These are phyloP conservation scores for Poecile montanus DNA, from an alignment of 2,797 vertebrate genomes.

Conservation along the genomic window DNA sequence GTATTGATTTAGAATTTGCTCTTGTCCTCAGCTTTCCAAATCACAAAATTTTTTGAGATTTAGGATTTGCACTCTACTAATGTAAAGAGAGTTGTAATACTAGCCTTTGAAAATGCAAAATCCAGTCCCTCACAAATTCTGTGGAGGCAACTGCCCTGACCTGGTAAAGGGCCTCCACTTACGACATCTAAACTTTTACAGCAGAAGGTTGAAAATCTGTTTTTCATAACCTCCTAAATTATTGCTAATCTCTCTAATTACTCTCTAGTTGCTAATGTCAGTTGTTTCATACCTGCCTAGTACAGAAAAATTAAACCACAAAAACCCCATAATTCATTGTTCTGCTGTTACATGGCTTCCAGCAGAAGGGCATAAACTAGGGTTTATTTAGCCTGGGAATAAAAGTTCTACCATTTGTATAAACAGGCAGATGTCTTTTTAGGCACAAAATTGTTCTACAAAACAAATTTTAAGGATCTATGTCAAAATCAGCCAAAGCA, in stretches of 20 bases:
- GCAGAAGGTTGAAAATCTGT: conserved; percentile 19
- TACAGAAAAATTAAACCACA: background rate
- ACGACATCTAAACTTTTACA: background rate
- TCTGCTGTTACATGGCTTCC: background rate
- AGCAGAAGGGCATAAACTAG: conserved; percentile 31
- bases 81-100: background rate
- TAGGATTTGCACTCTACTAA: background rate
- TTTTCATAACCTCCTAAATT: background rate
- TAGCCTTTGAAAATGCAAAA: background rate
- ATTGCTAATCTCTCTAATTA: conserved; percentile 28
- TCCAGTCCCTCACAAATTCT: background rate
- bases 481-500: background rate
- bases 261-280: background rate
- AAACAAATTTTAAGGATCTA: background rate
- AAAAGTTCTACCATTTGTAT: conserved; percentile 31
- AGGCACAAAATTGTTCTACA: background rate
- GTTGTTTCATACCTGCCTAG: background rate
- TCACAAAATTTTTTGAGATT: background rate
- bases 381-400: background rate
- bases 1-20: background rate
- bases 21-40: background rate
- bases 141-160: background rate
- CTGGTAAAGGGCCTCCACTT: background rate
- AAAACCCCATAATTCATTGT: background rate
- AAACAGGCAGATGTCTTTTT: background rate